Conservation (phyloP, 2,888 invertebrate genomes). For the Altica lythri region DNA sequence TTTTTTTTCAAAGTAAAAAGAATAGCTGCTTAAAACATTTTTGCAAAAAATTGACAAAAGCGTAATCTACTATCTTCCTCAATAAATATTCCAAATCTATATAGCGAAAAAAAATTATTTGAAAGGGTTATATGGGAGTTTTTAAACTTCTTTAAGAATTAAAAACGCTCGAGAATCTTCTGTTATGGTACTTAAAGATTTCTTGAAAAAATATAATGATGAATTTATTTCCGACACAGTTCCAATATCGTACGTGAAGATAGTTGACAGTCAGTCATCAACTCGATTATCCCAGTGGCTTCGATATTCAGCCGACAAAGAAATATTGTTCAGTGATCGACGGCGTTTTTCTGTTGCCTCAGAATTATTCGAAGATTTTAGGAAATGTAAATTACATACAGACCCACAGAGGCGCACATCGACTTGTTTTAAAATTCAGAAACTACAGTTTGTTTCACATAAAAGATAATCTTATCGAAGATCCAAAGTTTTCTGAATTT, state of each 20-base stretch:
- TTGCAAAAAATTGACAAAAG: too few species aligned
- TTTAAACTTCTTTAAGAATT: too few species aligned
- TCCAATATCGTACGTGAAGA: constrained; percentile 23
- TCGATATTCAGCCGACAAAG: constrained; percentile 34
- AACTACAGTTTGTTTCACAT: not conserved
- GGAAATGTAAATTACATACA: constrained; percentile 37
- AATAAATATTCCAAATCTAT: too few species aligned
- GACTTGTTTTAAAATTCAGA: too few species aligned
- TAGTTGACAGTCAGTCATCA: constrained; percentile 30
- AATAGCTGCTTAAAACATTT: too few species aligned
- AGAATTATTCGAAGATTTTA: constrained; percentile 36
- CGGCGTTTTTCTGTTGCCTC: constrained; percentile 27
- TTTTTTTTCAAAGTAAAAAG: too few species aligned
- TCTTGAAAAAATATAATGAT: constrained; percentile 16
- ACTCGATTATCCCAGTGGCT: constrained; percentile 6
- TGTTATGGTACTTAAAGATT: too few species aligned
- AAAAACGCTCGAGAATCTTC: too few species aligned
- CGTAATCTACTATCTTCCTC: too few species aligned
- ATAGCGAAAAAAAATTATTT: too few species aligned
- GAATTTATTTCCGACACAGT: constrained; percentile 25
- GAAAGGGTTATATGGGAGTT: too few species aligned
- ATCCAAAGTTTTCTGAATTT: too few species aligned
- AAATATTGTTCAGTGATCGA: constrained; percentile 34
- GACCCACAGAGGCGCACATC: constrained; percentile 7
- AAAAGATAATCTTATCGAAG: not conserved